Conservation (phyloP, 2,797 vertebrate genomes). For the Alfaro cultratus region DNA sequence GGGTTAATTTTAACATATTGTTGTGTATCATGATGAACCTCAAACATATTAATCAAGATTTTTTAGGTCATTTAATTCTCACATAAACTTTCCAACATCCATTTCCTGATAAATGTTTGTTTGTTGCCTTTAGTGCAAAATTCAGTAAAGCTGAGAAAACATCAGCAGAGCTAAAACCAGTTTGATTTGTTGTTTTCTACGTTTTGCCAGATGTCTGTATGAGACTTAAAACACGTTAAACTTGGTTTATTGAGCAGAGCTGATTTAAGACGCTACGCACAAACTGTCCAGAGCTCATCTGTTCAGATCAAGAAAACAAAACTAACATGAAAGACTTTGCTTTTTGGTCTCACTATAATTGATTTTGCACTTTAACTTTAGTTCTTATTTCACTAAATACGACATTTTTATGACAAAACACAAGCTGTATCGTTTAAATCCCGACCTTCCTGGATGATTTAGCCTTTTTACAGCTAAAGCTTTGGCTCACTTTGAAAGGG, state of each 20-base stretch:
- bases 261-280: not conserved
- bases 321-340: not conserved
- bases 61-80: not conserved
- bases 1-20: not conserved
- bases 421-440: not conserved
- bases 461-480: not conserved
- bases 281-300: not conserved
- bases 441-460: not conserved
- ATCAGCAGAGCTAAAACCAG: not conserved
- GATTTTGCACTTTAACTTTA: not conserved
- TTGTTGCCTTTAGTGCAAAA: not conserved
- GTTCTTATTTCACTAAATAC: not conserved
- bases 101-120: not conserved
- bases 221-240: not conserved
- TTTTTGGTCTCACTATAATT: not conserved
- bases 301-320: not conserved
- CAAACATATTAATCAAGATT: not conserved
- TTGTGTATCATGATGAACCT: not conserved
- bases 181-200: not conserved
- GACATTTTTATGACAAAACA: not conserved
- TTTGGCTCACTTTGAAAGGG: not conserved
- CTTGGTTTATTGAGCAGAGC: not conserved
- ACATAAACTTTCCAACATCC: not conserved
- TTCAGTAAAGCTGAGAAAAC: not conserved
- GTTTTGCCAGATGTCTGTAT: not conserved